Evolutionary conservation across 2,113 vertebrate genomes (phyloP).

Genomic region (Manacus vitellinus): DNA sequence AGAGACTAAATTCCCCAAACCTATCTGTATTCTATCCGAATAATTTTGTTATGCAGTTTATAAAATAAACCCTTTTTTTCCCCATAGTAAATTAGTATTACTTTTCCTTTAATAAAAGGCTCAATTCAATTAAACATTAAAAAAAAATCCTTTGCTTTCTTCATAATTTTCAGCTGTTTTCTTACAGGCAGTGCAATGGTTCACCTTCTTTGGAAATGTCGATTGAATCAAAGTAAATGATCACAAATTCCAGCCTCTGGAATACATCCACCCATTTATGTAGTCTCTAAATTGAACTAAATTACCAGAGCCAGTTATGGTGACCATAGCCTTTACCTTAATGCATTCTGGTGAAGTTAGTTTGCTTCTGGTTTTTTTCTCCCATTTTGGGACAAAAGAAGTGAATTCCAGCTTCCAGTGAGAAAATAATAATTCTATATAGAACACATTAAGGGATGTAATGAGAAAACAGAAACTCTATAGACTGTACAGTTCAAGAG

Average conservation of each 20-base stretch:
- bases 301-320: neutral
- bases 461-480: neutral
- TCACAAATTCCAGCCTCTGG: neutral
- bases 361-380: neutral
- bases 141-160: neutral
- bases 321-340: neutral
- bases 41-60: neutral
- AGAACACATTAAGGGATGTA: neutral
- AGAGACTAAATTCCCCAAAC: neutral
- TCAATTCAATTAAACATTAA: neutral
- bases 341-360: neutral
- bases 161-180: neutral
- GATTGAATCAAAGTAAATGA: neutral
- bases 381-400: neutral
- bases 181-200: neutral
- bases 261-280: neutral
- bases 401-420: neutral
- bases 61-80: neutral
- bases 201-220: rapidly evolving
- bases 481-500: neutral
- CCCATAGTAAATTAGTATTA: neutral
- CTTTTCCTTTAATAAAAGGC: neutral
- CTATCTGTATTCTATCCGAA: neutral
- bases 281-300: neutral
- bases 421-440: neutral